phyloP scores from a whole-genome alignment of 1,140 invertebrate genomes.

The Nasonia longicornis region DNA sequence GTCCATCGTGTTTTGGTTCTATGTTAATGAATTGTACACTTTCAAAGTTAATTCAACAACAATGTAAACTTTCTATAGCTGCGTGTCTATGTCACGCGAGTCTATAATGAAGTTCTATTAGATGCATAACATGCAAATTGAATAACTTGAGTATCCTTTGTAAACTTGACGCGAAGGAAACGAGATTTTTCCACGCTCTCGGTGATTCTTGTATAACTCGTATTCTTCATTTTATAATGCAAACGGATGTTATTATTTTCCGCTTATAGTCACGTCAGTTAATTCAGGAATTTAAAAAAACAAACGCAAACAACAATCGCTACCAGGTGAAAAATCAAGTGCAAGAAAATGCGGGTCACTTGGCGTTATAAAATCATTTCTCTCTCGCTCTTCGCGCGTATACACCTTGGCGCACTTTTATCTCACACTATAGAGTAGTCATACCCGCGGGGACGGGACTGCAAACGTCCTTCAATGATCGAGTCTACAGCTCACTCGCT shows the following conservation, averaged over 20 bases:
- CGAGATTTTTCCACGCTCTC: too few species aligned
- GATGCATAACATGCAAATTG: background rate
- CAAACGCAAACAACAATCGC: background rate
- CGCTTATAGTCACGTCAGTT: background rate
- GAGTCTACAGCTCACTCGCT: slow-evolving; percentile 12
- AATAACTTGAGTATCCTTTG: background rate
- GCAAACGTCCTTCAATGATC: slow-evolving; percentile 49
- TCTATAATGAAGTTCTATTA: background rate
- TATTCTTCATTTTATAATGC: background rate
- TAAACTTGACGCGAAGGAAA: background rate
- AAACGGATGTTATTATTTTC: background rate
- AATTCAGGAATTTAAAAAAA: background rate
- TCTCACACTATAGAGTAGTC: background rate
- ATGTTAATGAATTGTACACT: background rate
- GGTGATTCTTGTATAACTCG: too few species aligned
- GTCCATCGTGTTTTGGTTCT: too few species aligned
- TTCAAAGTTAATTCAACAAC: background rate
- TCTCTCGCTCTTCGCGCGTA: background rate
- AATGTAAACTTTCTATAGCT: background rate
- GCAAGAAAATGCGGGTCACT: background rate
- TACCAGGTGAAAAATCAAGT: background rate
- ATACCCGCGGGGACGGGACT: slow-evolving; percentile 37
- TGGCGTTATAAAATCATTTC: background rate
- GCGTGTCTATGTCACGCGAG: too few species aligned
- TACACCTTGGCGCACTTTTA: background rate